phyloP scores from a whole-genome alignment of 2,888 invertebrate genomes.

The Colostygia pectinataria region DNA sequence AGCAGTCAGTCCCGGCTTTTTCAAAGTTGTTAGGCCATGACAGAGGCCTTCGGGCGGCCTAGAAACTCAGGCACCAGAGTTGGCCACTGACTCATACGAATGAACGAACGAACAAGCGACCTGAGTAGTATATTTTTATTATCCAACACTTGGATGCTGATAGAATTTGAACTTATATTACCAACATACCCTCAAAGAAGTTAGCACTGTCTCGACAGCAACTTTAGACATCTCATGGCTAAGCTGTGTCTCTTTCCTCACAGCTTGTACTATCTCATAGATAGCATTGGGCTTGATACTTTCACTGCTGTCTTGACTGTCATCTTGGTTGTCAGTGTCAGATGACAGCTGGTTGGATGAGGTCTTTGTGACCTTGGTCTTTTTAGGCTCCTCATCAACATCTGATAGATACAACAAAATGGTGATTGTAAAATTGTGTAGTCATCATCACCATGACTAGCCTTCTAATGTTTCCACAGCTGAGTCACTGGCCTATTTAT shows the following conservation, averaged over 20 bases:
- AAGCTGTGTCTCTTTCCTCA: conserved; percentile 91
- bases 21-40: too few relatives aligned
- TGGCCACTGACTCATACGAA: too few relatives aligned
- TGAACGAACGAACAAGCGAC: too few relatives aligned
- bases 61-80: too few relatives aligned
- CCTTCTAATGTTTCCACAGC: too few relatives aligned
- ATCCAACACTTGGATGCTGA: too few relatives aligned
- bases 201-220: conserved; percentile 90
- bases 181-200: conserved; percentile 65
- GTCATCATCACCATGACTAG: too few relatives aligned
- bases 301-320: conserved; percentile 77
- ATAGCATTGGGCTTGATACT: conserved; percentile 81
- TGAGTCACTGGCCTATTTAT: too few relatives aligned
- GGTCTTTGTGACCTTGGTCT: conserved; percentile 45
- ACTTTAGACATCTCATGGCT: conserved; percentile 94
- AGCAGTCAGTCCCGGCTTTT: too few relatives aligned
- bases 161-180: not conserved
- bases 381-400: conserved; percentile 48
- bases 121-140: too few relatives aligned
- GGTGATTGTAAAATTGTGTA: too few relatives aligned
- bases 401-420: conserved; percentile 36
- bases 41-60: too few relatives aligned
- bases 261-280: conserved; percentile 90
- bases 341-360: conserved; percentile 67
- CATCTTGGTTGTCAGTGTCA: conserved; percentile 76